These are phyloP conservation scores for Lepidochrysops patricia DNA, from an alignment of 2,888 invertebrate genomes.

Conservation along the genomic window DNA sequence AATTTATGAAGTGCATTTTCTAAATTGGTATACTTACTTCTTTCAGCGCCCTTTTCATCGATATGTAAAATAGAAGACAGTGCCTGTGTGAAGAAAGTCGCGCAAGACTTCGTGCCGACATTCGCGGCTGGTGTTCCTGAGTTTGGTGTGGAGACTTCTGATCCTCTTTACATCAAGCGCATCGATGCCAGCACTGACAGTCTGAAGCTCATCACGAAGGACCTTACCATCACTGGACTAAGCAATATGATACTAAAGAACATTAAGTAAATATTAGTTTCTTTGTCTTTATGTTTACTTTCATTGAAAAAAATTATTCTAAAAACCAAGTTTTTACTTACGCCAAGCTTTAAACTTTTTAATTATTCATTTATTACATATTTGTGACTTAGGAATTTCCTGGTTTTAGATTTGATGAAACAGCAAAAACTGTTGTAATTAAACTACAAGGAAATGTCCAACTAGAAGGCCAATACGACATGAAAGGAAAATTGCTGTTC, in stretches of 20 bases:
- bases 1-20: too few species aligned
- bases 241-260: neutral
- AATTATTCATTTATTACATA: too few species aligned
- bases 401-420: constrained; percentile 33
- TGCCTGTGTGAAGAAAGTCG: neutral
- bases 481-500: constrained; percentile 41
- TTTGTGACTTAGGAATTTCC: too few species aligned
- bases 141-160: neutral
- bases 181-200: neutral
- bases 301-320: too few species aligned
- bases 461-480: constrained; percentile 38
- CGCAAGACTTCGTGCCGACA: neutral
- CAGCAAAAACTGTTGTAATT: constrained; percentile 28
- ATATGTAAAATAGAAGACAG: neutral
- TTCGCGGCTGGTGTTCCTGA: neutral
- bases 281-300: too few species aligned
- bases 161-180: neutral
- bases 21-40: neutral
- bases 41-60: neutral
- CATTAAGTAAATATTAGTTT: neutral
- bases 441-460: constrained; percentile 30
- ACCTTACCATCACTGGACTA: neutral
- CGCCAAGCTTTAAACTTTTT: too few species aligned
- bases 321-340: too few species aligned
- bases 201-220: neutral